Conservation (phyloP, 2,113 vertebrate species). For the Oxyura jamaicensis region DNA sequence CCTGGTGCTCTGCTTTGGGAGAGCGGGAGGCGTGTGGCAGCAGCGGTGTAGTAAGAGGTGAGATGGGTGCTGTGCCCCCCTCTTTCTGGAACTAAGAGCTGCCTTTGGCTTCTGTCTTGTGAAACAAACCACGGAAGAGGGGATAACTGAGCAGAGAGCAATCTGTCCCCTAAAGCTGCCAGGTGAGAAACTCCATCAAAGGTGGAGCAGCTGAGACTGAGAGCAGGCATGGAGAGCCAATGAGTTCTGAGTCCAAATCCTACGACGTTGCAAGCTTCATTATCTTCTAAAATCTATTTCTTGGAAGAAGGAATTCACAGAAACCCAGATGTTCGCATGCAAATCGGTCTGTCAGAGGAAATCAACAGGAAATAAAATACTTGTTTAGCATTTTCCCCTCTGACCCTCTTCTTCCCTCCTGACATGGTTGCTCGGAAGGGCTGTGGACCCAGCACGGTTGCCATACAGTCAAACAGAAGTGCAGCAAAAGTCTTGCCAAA, state of each 20-base stretch:
- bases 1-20: not conserved
- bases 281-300: not conserved
- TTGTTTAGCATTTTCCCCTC: not conserved
- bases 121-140: not conserved
- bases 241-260: not conserved
- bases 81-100: not conserved
- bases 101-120: not conserved
- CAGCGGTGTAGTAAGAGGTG: not conserved
- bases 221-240: not conserved
- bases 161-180: not conserved
- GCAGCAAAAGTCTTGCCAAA: not conserved
- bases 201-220: not conserved
- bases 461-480: not conserved
- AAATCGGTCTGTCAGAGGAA: conserved; percentile 16
- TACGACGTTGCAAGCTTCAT: not conserved
- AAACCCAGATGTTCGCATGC: not conserved
- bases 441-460: not conserved
- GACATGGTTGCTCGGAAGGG: not conserved
- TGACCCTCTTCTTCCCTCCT: not conserved
- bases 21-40: not conserved
- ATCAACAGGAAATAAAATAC: not conserved
- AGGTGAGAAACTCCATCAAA: not conserved
- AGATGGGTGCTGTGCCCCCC: not conserved
- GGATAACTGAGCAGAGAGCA: not conserved
- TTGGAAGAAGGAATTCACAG: not conserved